Evolutionary conservation across 2,888 invertebrate genomes (phyloP).

Genomic region (Drosophila melanocephala): DNA sequence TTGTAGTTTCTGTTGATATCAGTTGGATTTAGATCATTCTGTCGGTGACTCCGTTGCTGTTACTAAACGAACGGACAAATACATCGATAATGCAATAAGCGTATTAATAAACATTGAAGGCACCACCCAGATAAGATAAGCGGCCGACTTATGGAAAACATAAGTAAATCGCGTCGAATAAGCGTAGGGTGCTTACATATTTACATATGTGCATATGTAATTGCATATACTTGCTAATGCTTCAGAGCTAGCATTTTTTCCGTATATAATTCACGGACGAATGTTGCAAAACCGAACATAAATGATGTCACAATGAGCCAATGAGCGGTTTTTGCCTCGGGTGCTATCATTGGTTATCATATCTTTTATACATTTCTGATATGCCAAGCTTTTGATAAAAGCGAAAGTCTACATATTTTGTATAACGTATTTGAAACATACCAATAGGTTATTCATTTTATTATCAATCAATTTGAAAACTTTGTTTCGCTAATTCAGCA

Average conservation of each 20-base stretch:
- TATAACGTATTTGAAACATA: neutral
- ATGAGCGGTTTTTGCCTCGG: neutral
- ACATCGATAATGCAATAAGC: slow-evolving; percentile 52
- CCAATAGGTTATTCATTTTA: neutral
- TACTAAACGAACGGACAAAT: slow-evolving; percentile 34
- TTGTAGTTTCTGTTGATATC: slow-evolving; percentile 24
- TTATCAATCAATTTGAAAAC: neutral
- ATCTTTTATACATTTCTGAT: neutral
- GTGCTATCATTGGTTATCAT: slow-evolving; percentile 7
- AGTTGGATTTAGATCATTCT: slow-evolving; percentile 28
- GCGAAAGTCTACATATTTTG: slow-evolving; percentile 4
- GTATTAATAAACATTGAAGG: slow-evolving; percentile 35
- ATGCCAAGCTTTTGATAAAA: neutral
- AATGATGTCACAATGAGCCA: slow-evolving; percentile 21
- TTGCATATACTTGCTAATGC: neutral
- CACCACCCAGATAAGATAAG: slow-evolving; percentile 42
- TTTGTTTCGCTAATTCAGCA: neutral
- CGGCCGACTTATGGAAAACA: slow-evolving; percentile 7
- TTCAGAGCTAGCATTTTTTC: neutral
- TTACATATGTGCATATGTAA: neutral
- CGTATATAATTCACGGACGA: slow-evolving; percentile 12
- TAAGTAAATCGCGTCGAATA: neutral
- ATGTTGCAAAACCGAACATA: slow-evolving; percentile 9
- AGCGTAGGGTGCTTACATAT: neutral
- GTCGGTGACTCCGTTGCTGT: slow-evolving; percentile 28